phyloP scores from a whole-genome alignment of 2,113 vertebrate species.

The Ammodytes marinus region DNA sequence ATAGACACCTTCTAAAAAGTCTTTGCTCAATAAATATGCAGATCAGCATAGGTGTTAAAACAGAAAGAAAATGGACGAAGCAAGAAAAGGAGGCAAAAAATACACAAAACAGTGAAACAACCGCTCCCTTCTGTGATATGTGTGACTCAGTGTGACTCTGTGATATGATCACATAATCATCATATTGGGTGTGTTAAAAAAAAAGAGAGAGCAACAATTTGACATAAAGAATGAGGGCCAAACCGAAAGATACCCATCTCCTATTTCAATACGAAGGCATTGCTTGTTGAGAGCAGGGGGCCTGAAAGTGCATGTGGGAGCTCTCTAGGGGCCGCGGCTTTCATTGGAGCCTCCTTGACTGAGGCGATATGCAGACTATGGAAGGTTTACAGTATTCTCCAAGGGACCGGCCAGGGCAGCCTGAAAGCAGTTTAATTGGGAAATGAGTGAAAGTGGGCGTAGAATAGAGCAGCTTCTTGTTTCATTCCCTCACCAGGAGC shows the following conservation, averaged over 20 bases:
- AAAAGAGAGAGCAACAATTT: constrained; percentile 20
- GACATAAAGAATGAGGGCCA: neutral
- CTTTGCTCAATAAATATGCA: constrained; percentile 4
- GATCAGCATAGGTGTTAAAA: constrained; percentile 24
- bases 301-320: constrained; percentile 46
- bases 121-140: constrained; percentile 35
- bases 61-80: constrained; percentile 12
- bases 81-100: neutral
- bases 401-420: constrained; percentile 53
- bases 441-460: constrained; percentile 71
- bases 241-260: constrained; percentile 47
- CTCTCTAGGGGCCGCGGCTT: constrained; percentile 66
- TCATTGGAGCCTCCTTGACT: constrained; percentile 69
- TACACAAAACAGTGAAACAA: constrained; percentile 2
- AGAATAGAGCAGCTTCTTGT: constrained; percentile 61
- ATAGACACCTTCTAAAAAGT: neutral
- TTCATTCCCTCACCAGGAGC: constrained; percentile 54
- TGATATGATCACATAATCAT: constrained; percentile 65
- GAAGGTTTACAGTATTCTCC: constrained; percentile 67
- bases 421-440: constrained; percentile 76
- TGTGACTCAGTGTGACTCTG: constrained; percentile 39
- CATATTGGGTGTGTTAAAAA: constrained; percentile 30
- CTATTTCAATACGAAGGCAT: constrained; percentile 59
- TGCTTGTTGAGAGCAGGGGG: constrained; percentile 35
- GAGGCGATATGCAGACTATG: constrained; percentile 61